These are phyloP conservation scores for Myrmecophaga tridactyla DNA, from an alignment of 2,113 vertebrate genomes.

Conservation along the genomic window DNA sequence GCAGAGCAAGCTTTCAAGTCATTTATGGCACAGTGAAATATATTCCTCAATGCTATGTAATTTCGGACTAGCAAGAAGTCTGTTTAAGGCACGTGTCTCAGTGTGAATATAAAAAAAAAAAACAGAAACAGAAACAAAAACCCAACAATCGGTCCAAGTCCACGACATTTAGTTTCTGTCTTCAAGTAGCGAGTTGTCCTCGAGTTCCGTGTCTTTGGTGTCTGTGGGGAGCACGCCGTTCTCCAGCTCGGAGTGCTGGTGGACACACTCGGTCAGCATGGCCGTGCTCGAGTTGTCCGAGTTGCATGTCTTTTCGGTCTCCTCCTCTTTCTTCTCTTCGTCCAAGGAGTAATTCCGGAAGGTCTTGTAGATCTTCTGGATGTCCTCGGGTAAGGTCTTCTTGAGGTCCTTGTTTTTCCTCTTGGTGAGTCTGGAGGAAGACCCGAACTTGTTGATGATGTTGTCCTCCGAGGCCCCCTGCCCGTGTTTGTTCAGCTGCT, in stretches of 20 bases:
- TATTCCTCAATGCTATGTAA: conserved; percentile 83
- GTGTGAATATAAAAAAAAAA: conserved; percentile 79
- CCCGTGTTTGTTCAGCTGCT: conserved; percentile 87
- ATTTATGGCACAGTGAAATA: conserved; percentile 89
- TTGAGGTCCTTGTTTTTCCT: conserved; percentile 93
- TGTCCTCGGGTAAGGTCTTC: conserved; percentile 91
- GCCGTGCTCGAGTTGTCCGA: conserved; percentile 88
- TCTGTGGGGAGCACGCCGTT: conserved; percentile 86
- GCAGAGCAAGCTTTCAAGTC: conserved; percentile 83
- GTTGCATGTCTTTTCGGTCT: conserved; percentile 86
- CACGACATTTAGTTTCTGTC: conserved; percentile 83
- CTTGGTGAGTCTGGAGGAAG: conserved; percentile 90
- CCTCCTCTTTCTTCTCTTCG: conserved; percentile 87
- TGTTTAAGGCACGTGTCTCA: conserved; percentile 89
- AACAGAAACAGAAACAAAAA: conserved; percentile 45
- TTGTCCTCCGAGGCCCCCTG: conserved; percentile 95
- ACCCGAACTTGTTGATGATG: conserved; percentile 95
- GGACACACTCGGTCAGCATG: conserved; percentile 86
- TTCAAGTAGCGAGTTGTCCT: conserved; percentile 84
- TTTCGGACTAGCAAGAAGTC: conserved; percentile 84
- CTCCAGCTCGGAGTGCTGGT: conserved; percentile 84
- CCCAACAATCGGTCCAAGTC: conserved; percentile 68
- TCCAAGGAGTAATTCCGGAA: conserved; percentile 88
- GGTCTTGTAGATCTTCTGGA: conserved; percentile 88
- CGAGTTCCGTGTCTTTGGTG: conserved; percentile 88